Conservation (phyloP, 2,113 vertebrate species). For the Murina feae region DNA sequence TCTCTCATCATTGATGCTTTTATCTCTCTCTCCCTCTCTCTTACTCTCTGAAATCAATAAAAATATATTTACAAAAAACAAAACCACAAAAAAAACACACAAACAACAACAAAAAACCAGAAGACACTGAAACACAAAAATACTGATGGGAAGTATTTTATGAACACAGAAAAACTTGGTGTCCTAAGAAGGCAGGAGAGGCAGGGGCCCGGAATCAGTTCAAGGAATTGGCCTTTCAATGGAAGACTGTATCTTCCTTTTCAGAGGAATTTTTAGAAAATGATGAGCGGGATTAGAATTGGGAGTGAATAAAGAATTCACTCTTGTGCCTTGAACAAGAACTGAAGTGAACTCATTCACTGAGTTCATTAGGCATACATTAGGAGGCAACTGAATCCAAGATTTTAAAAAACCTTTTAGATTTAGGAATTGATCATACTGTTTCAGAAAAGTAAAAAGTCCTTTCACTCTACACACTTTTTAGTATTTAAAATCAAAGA, state of each 20-base stretch:
- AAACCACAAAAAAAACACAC: no score
- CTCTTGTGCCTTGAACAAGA: background rate
- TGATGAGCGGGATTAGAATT: background rate
- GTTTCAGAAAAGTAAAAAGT: slow-evolving; percentile 2
- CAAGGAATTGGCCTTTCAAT: background rate
- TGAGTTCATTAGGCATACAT: background rate
- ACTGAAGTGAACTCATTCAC: background rate
- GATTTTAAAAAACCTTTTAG: background rate
- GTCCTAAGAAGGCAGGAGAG: background rate
- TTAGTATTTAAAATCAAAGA: background rate
- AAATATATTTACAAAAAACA: no score
- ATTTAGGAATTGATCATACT: background rate
- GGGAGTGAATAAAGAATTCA: background rate
- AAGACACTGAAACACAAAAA: background rate
- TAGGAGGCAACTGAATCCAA: background rate
- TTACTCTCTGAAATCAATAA: no score
- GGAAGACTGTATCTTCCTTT: background rate
- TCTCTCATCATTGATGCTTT: no score
- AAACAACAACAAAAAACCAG: background rate
- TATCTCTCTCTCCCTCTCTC: no score
- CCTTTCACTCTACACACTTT: background rate
- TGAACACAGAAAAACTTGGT: background rate
- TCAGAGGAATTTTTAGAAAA: background rate
- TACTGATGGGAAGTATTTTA: background rate
- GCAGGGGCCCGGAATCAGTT: background rate